phyloP scores from a whole-genome alignment of 2,113 vertebrate species.

The Ageneiosus marmoratus region DNA sequence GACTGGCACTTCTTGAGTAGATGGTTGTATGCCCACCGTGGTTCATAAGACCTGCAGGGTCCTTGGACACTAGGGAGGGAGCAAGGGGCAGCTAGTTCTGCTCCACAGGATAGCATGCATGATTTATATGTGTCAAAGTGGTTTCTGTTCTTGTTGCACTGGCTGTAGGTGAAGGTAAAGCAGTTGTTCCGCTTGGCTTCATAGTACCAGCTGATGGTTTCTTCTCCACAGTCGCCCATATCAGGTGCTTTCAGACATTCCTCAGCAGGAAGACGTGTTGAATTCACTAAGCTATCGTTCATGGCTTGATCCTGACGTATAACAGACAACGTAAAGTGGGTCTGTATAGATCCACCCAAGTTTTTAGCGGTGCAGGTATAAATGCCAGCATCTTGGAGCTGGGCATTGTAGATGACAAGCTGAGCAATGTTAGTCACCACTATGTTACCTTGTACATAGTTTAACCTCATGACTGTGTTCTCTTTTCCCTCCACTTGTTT shows the following conservation, averaged over 20 bases:
- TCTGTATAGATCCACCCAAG: slow-evolving; percentile 78
- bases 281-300: slow-evolving; percentile 65
- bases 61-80: slow-evolving; percentile 88
- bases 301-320: slow-evolving; percentile 71
- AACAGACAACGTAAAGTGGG: slow-evolving; percentile 87
- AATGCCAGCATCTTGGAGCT: slow-evolving; percentile 86
- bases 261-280: slow-evolving; percentile 77
- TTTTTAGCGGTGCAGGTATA: slow-evolving; percentile 93
- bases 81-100: slow-evolving; percentile 83
- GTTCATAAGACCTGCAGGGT: slow-evolving; percentile 90
- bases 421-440: slow-evolving; percentile 97
- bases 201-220: slow-evolving; percentile 91
- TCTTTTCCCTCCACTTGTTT: slow-evolving; percentile 88
- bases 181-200: slow-evolving; percentile 95
- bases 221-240: slow-evolving; percentile 86
- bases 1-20: slow-evolving; percentile 87
- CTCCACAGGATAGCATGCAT: slow-evolving; percentile 89
- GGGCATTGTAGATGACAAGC: slow-evolving; percentile 93
- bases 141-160: slow-evolving; percentile 89
- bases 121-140: slow-evolving; percentile 88
- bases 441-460: slow-evolving; percentile 87
- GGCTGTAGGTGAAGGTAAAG: slow-evolving; percentile 90
- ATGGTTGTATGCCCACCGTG: slow-evolving; percentile 92
- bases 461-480: slow-evolving; percentile 87
- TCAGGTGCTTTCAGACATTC: slow-evolving; percentile 92